Conservation (phyloP, 2,797 vertebrate genomes). For the Erethizon dorsatum region DNA sequence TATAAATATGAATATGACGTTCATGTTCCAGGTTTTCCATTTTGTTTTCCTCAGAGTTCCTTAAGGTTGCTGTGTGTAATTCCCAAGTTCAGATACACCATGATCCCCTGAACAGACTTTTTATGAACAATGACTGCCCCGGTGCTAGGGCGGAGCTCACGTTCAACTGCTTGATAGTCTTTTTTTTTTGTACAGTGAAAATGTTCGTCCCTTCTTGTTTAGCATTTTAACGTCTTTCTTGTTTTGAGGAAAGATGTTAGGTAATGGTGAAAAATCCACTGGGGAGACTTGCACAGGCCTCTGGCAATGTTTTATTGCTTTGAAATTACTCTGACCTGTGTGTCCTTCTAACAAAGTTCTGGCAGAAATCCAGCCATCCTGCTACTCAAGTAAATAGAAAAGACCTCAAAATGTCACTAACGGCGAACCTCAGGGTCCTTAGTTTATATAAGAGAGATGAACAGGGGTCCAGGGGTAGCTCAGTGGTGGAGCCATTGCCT, state of each 20-base stretch:
- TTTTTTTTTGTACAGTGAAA: neutral
- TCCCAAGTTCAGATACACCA: neutral
- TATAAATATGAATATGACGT: neutral
- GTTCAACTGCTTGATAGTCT: neutral
- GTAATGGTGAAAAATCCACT: neutral
- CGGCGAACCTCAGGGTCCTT: neutral
- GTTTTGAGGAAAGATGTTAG: neutral
- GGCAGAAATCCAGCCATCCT: conserved; percentile 13
- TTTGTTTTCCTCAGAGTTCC: conserved; percentile 4
- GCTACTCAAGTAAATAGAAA: neutral
- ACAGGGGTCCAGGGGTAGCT: neutral
- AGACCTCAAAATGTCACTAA: neutral
- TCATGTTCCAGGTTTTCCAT: neutral
- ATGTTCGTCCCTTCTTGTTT: neutral
- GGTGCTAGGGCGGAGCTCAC: neutral
- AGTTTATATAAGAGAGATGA: neutral
- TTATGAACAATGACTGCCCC: neutral
- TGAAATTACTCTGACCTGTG: neutral
- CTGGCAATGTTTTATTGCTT: conserved; percentile 32
- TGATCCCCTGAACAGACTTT: neutral
- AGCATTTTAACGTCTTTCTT: neutral
- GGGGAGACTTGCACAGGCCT: neutral
- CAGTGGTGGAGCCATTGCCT: no score
- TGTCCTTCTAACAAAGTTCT: conserved; percentile 33
- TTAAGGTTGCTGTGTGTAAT: neutral